Evolutionary conservation across 2,888 invertebrate species (phyloP).

Genomic region (Alcis repandata): DNA sequence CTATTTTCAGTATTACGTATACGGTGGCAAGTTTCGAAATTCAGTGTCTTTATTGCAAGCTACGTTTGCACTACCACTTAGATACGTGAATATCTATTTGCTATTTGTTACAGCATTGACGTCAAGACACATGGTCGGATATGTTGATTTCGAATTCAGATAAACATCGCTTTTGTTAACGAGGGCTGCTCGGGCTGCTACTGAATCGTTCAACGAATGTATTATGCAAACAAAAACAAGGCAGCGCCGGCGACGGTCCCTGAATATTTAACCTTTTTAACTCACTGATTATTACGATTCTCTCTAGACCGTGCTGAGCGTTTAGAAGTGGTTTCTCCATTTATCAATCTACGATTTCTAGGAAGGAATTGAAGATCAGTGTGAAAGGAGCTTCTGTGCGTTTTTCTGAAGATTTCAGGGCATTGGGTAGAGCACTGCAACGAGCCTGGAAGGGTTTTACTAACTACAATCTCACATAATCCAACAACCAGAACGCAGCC

Average conservation of each 20-base stretch:
- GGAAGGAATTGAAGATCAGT: no score
- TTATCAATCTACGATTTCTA: no score
- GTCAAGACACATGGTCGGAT: constrained; percentile 55
- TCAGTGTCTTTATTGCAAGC: constrained; percentile 2
- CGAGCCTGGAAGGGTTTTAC: no score
- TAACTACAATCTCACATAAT: no score
- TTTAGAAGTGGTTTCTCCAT: no score
- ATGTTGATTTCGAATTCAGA: constrained; percentile 68
- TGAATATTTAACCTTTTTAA: constrained; percentile 77
- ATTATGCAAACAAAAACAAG: constrained; percentile 74
- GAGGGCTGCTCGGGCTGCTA: constrained; percentile 49
- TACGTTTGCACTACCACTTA: constrained; percentile 17
- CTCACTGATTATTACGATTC: constrained; percentile 64
- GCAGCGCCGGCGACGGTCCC: constrained; percentile 51
- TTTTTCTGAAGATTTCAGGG: no score
- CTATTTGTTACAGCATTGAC: constrained; percentile 47
- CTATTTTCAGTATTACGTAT: neutral
- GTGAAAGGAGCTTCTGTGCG: no score
- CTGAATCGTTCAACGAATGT: constrained; percentile 75
- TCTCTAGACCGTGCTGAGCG: neutral
- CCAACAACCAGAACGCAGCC: no score
- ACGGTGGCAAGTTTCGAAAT: neutral
- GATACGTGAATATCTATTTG: constrained; percentile 11
- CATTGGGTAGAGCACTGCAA: no score
- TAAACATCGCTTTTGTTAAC: constrained; percentile 60